Evolutionary conservation across 2,113 vertebrate species (phyloP).

Genomic region (Calidris pugnax): DNA sequence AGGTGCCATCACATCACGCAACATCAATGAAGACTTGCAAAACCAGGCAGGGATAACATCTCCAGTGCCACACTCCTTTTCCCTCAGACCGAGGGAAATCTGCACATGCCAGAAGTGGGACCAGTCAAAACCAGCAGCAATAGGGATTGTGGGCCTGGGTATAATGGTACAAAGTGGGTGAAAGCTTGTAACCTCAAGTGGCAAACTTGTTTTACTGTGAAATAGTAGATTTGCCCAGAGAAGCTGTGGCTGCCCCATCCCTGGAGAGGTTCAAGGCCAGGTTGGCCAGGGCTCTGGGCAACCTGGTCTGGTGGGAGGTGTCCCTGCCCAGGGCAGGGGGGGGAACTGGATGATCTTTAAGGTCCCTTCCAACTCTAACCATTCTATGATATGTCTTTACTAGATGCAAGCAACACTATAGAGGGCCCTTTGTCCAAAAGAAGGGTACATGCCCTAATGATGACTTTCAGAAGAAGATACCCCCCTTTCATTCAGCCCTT

Average conservation of each 20-base stretch:
- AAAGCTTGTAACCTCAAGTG: neutral
- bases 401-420: neutral
- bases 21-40: accelerated
- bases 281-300: too few relatives aligned
- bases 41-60: neutral
- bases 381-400: neutral
- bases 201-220: neutral
- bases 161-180: neutral
- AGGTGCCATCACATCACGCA: neutral
- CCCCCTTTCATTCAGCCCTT: neutral
- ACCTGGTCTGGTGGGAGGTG: too few relatives aligned
- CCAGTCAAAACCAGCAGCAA: neutral
- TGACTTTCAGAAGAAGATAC: neutral
- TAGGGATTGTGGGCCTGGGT: neutral
- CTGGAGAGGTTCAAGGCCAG: too few relatives aligned
- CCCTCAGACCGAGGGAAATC: neutral
- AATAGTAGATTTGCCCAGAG: too few relatives aligned
- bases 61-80: neutral
- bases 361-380: too few relatives aligned
- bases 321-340: too few relatives aligned
- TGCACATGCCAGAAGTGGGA: neutral
- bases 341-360: too few relatives aligned
- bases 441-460: too few relatives aligned
- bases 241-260: too few relatives aligned
- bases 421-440: neutral